Percentiles rank a stretch among this genome's conserved stretches.
Conservation (phyloP, 2,113 vertebrate genomes). For the Glareola pratincola region DNA sequence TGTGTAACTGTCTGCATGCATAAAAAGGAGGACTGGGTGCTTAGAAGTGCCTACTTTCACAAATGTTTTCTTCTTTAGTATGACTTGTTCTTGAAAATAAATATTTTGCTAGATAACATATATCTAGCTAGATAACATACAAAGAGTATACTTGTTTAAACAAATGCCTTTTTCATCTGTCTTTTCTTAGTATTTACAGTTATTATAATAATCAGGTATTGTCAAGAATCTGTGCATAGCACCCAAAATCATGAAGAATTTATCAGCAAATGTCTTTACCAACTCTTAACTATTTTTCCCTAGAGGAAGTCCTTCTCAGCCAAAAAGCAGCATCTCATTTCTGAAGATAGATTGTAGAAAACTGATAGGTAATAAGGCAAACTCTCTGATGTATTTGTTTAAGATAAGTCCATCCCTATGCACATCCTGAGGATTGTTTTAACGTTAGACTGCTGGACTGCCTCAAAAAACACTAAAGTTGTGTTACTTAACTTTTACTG, state of each 20-base stretch:
- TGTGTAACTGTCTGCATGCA: not conserved
- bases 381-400: not conserved
- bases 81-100: not conserved
- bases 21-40: accelerated
- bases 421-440: not conserved
- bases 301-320: not conserved
- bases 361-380: not conserved
- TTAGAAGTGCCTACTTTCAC: not conserved
- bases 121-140: not conserved
- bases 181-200: not conserved
- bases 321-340: not conserved
- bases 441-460: not conserved
- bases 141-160: not conserved
- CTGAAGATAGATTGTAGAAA: not conserved
- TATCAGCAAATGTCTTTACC: not conserved
- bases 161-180: not conserved
- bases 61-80: not conserved
- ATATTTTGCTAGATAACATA: not conserved
- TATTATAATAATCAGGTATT: not conserved
- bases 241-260: not conserved
- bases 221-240: not conserved
- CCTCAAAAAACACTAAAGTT: not conserved
- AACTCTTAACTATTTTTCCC: not conserved
- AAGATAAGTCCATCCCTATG: not conserved
- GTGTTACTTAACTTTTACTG: not conserved